These are phyloP conservation scores for Tuta absoluta DNA, from an alignment of 2,888 invertebrate genomes.

Conservation along the genomic window DNA sequence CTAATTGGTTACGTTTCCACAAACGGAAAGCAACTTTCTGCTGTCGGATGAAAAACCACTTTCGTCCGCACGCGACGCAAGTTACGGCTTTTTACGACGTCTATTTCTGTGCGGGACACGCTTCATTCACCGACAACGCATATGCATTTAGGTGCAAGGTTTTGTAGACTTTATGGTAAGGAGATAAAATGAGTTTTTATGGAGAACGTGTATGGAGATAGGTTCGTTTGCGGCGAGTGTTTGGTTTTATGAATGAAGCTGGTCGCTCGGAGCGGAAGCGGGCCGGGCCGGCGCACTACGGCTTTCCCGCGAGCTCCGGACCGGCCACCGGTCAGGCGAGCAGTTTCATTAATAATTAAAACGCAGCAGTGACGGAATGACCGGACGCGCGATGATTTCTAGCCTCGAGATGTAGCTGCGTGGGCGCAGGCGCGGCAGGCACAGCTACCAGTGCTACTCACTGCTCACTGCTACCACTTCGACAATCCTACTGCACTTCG, in stretches of 20 bases:
- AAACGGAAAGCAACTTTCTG: constrained; percentile 78
- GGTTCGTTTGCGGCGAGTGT: constrained; percentile 42
- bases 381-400: constrained; percentile 80
- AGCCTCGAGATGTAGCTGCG: constrained; percentile 54
- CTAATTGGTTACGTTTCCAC: constrained; percentile 61
- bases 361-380: constrained; percentile 74
- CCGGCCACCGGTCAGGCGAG: constrained; percentile 42
- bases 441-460: constrained; percentile 29
- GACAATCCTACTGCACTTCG: not conserved
- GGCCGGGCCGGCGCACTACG: constrained; percentile 71
- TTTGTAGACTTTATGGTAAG: constrained; percentile 41
- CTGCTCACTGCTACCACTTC: no score
- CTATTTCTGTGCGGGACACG: constrained; percentile 65
- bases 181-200: constrained; percentile 52
- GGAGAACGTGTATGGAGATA: constrained; percentile 37
- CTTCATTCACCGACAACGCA: constrained; percentile 45
- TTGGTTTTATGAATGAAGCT: constrained; percentile 79
- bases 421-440: constrained; percentile 48
- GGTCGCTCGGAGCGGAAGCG: constrained; percentile 79
- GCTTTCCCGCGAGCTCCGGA: constrained; percentile 65
- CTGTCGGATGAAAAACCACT: constrained; percentile 70
- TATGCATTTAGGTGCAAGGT: constrained; percentile 39
- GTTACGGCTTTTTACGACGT: constrained; percentile 73
- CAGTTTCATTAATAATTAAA: constrained; percentile 82
- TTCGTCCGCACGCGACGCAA: constrained; percentile 65